Evolutionary conservation across 30 jellyfish, hydroid and myxozoan genomes (phyloP).

Genomic region (Catostylus mosaicus): DNA sequence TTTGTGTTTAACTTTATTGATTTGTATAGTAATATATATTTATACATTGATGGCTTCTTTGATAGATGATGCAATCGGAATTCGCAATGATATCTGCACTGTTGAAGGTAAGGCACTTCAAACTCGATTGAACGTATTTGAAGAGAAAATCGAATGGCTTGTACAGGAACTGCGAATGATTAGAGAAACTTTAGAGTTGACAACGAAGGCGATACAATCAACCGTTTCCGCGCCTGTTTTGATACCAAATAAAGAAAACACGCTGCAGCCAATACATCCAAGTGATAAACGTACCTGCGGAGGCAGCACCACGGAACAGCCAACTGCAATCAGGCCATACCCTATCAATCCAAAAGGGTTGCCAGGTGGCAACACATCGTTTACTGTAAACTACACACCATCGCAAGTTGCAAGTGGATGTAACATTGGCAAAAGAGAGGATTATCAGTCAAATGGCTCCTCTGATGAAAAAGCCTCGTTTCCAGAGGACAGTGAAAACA

Average conservation of each 20-base stretch:
- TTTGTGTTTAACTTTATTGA: too few relatives aligned
- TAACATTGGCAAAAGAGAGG: background rate
- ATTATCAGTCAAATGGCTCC: conserved; percentile 20
- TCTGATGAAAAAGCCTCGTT: conserved; percentile 25
- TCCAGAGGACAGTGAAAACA: conserved; percentile 16
- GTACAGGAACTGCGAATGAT: conserved; percentile 54
- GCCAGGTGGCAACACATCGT: background rate
- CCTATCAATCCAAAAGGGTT: background rate
- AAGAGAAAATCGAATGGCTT: conserved; percentile 48
- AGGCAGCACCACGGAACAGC: background rate
- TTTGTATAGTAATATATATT: too few relatives aligned
- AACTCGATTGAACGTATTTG: conserved; percentile 31
- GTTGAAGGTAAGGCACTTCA: conserved; percentile 12
- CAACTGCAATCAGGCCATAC: background rate
- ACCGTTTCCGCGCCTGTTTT: background rate
- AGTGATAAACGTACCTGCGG: background rate
- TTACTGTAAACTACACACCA: background rate
- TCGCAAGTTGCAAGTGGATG: background rate
- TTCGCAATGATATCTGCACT: conserved; percentile 1
- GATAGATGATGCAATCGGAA: conserved; percentile 27
- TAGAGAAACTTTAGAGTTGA: conserved; percentile 40
- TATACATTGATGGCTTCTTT: background rate
- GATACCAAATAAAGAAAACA: background rate
- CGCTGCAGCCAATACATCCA: background rate
- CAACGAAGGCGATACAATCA: conserved; percentile 18